Base-by-base conservation (phyloP, 2,797 vertebrate genomes). In the Pyrocephalus nanus region DNA sequence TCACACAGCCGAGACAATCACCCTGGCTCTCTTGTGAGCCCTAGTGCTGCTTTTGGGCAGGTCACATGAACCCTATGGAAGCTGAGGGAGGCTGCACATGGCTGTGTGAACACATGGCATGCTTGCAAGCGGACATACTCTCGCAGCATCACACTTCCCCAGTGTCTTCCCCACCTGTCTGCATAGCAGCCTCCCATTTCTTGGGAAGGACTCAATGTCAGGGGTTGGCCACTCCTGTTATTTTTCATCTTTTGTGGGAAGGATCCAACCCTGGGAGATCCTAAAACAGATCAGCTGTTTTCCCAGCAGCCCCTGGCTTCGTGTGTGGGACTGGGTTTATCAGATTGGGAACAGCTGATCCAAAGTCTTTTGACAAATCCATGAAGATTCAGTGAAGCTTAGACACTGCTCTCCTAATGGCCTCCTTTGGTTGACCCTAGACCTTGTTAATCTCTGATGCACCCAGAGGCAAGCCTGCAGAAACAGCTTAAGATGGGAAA, bases 331-430 rank as follows among this genome's bases (percentile, higher is more conserved):
- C 71, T 89, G 73, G 83, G 53, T 82, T 95, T 95, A 86, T 88
- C 82, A 90, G 84, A 71, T 40, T 66, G 34, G 74, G 88, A 93
- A 93, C 77, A 92, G 83, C 74, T 93, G 80, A 96, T 93, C 80
- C 77, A 72, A 88, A 60, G 26, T 57, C 53, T 96, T 58, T 87
- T 86, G 80, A 86, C 90, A 96, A 94, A 92, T 90, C 64, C 80
- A 54, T 13, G 45, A 76, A 87, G 74, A 92, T 61, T 76, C 18
- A 4, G 42, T 79, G 77, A 90, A 84, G 60, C 74, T 95, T 92
- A 70, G 67, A 54, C 42, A 27, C 25, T 2, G 1, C 25, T 85
- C 11, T 92, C 53, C 53, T 67, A 83, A 71, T 48, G 83, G 36
- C 65, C 70, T 81, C 21, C 45, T 81, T 79, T 71, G 11, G 25